These are phyloP conservation scores for Morphnarchus princeps DNA, from an alignment of 2,113 vertebrate species.

Conservation along the genomic window DNA sequence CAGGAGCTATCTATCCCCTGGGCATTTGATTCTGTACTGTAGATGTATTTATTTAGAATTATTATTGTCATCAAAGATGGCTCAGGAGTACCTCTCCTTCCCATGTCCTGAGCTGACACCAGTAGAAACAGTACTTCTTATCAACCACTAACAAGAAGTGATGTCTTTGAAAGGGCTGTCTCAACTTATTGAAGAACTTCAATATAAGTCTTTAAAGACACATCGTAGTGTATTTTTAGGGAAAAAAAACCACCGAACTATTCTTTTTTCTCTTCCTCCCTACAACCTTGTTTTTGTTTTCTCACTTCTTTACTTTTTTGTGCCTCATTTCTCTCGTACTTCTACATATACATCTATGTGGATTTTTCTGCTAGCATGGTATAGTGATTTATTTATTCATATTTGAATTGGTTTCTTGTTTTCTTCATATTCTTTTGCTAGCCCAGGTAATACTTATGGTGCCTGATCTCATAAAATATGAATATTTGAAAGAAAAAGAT, in stretches of 20 bases:
- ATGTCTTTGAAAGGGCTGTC: slow-evolving; percentile 36
- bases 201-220: neutral
- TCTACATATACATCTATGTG: neutral
- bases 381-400: neutral
- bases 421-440: neutral
- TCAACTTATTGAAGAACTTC: slow-evolving; percentile 27
- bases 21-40: neutral
- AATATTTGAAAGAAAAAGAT: neutral
- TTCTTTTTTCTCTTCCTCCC: neutral
- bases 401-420: neutral
- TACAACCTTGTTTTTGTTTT: neutral
- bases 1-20: neutral
- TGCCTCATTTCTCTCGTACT: neutral
- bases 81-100: neutral
- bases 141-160: slow-evolving; percentile 36
- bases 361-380: neutral
- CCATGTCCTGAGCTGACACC: slow-evolving; percentile 22
- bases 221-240: neutral
- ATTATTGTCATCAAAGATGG: neutral
- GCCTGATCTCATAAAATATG: neutral
- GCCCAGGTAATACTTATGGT: neutral
- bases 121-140: neutral
- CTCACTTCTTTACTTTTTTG: neutral
- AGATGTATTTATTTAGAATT: slow-evolving; percentile 2
- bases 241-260: neutral